phyloP scores from a whole-genome alignment of 2,888 invertebrate genomes.

The Megastigmus dorsalis region DNA sequence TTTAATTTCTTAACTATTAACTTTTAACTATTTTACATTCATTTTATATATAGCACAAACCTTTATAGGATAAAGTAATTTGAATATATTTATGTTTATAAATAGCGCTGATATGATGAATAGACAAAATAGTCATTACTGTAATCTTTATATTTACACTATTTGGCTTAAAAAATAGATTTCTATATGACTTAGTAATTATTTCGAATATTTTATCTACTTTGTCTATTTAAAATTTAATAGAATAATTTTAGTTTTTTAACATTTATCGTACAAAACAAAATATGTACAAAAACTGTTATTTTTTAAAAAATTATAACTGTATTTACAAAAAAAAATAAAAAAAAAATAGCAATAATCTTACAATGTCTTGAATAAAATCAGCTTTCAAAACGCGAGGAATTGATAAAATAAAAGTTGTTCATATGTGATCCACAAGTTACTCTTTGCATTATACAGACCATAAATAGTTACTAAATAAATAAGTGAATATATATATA shows the following conservation, averaged over 20 bases:
- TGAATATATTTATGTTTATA: too few species aligned
- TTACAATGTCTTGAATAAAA: constrained; percentile 32
- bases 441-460: constrained; percentile 47
- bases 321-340: constrained; percentile 38
- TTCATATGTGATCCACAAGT: constrained; percentile 3
- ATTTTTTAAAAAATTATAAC: neutral
- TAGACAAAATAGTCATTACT: constrained; percentile 16
- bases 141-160: constrained; percentile 5
- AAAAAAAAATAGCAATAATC: constrained; percentile 41
- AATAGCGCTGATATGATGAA: too few species aligned
- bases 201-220: neutral
- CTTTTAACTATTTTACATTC: constrained; percentile 15
- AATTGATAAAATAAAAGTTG: constrained; percentile 28
- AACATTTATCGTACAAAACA: constrained; percentile 5
- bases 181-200: neutral
- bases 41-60: constrained; percentile 17
- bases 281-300: neutral
- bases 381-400: constrained; percentile 23
- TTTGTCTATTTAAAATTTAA: constrained; percentile 1
- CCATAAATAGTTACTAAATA: constrained; percentile 40
- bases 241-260: neutral
- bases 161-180: neutral
- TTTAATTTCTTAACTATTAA: constrained; percentile 33
- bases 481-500: constrained; percentile 45
- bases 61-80: constrained; percentile 33